Base-by-base conservation (phyloP, 2,888 invertebrate species). In the Parnassius smintheus region DNA sequence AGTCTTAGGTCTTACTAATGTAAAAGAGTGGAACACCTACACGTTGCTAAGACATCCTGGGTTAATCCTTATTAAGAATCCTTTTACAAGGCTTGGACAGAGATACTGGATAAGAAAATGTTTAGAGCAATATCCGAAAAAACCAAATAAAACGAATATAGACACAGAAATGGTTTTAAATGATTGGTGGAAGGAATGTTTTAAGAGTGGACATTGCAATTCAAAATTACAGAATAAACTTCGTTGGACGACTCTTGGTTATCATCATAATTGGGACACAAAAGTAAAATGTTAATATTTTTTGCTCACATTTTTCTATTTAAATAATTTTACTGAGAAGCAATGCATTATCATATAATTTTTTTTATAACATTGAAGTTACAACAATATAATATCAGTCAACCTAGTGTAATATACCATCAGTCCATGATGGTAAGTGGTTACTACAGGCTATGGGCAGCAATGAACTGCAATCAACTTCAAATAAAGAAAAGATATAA, bases 241-340 rank as follows among this genome's bases (percentile, higher is more conserved):
- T 72, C 92, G 99, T 73, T 99, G 99, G 99, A 94, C 96, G 1
- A 99, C 99, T 0, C 86, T 99, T 46, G 99, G 99, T 12, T 99
- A 98, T 81, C 99, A 99, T 86, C 98, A 99, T 85, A 95, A 99
- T 82, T 99, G 99, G 99, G 95, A 98, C 75, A 96, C 97, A 60
- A 99, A 99, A 93, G 94, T 96, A 88, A 89, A 86, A 75, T 69
- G 68, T 72, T 74, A 72, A 74, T 75, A 72, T 71, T 70, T 50
- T 62, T 48, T 54, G 53, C 35, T 48, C 22, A 42, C 41, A 53
- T 57, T 65, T 58, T 49, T 42, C 35, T 9, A 49, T 48, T 57
- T 48, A 48, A 48, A 25, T 25, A 25, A 3, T 25, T 25, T 25
- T 25, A 4, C 25, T 25, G 7, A 3, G 2, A 25, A 25, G 35